Evolutionary conservation across 2,888 invertebrate species (phyloP).

Genomic region (Lymantria monacha): DNA sequence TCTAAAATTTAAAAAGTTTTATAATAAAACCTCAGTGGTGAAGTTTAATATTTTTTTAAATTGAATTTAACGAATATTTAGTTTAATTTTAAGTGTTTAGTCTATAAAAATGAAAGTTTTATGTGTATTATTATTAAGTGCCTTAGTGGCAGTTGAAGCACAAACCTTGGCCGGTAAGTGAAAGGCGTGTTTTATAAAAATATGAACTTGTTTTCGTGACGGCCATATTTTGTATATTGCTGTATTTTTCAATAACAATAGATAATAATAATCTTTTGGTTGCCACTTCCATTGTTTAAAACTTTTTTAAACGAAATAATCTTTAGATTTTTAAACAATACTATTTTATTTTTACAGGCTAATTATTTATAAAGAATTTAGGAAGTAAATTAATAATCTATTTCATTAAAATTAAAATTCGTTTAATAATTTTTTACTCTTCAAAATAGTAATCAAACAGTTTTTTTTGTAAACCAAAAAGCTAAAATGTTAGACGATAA

Average conservation of each 20-base stretch:
- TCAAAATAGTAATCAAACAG: too few relatives aligned
- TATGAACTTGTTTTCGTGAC: conserved; percentile 21
- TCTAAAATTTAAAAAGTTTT: not conserved
- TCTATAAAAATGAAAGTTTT: conserved; percentile 40
- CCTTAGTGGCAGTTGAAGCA: conserved; percentile 55
- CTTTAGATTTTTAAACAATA: too few relatives aligned
- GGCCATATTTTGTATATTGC: conserved; percentile 9
- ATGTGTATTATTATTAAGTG: conserved; percentile 40
- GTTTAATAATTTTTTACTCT: too few relatives aligned
- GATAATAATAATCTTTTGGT: too few relatives aligned
- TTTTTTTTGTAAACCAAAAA: too few relatives aligned
- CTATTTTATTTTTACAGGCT: too few relatives aligned
- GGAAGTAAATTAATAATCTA: too few relatives aligned
- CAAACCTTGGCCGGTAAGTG: conserved; percentile 76
- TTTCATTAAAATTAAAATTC: too few relatives aligned
- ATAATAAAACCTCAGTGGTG: not conserved
- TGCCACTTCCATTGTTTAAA: too few relatives aligned
- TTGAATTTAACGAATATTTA: not conserved
- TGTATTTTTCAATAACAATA: not conserved
- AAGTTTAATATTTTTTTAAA: not conserved
- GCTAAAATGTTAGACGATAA: too few relatives aligned
- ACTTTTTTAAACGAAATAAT: too few relatives aligned
- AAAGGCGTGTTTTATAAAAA: conserved; percentile 58
- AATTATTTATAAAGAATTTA: too few relatives aligned
- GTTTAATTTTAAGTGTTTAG: not conserved